phyloP scores from a whole-genome alignment of 2,888 invertebrate genomes.

The Volucella zonaria region DNA sequence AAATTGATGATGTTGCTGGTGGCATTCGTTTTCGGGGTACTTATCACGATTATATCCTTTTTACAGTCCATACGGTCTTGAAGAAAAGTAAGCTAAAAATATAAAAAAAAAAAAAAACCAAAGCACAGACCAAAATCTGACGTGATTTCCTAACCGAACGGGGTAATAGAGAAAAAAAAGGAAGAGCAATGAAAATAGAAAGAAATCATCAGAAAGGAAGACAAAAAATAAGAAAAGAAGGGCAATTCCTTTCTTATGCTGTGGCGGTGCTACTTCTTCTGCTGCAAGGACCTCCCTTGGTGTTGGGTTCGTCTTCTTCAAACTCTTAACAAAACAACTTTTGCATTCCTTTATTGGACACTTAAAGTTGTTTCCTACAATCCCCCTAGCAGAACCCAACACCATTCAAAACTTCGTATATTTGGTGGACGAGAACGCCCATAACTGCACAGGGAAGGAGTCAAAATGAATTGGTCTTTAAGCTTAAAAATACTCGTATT shows the following conservation, averaged over 20 bases:
- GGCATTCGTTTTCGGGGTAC: slow-evolving; percentile 62
- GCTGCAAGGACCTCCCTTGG: slow-evolving; percentile 53
- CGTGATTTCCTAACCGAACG: slow-evolving; percentile 60
- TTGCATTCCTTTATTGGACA: slow-evolving; percentile 56
- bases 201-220: slow-evolving; percentile 29
- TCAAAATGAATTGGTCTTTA: slow-evolving; percentile 65
- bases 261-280: slow-evolving; percentile 42
- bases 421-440: slow-evolving; percentile 2
- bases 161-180: slow-evolving; percentile 16
- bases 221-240: slow-evolving; percentile 32
- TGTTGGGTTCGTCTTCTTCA: slow-evolving; percentile 21
- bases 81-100: slow-evolving; percentile 39
- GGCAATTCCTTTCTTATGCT: slow-evolving; percentile 43
- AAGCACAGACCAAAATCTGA: slow-evolving; percentile 61
- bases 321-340: slow-evolving; percentile 58
- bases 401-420: slow-evolving; percentile 13
- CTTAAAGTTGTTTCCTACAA: slow-evolving; percentile 52
- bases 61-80: slow-evolving; percentile 55
- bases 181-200: slow-evolving; percentile 18
- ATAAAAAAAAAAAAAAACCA: slow-evolving; percentile 24
- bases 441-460: slow-evolving; percentile 44
- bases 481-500: slow-evolving; percentile 50
- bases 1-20: slow-evolving; percentile 32
- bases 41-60: slow-evolving; percentile 72
- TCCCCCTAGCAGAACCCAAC: neutral